phyloP scores from a whole-genome alignment of 2,797 vertebrate species.

The Pempheris klunzingeri region DNA sequence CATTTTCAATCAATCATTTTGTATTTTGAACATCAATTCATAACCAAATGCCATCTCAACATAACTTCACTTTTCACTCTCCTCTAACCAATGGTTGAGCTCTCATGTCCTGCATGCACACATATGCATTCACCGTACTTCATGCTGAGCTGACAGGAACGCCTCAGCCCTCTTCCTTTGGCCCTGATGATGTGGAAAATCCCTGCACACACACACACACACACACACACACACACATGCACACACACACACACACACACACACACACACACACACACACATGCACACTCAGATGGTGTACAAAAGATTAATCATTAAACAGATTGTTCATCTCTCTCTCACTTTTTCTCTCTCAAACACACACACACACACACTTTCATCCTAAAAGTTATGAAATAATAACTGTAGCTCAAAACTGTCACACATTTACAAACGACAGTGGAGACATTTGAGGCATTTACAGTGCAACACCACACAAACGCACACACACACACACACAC shows the following conservation, averaged over 20 bases:
- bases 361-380: not conserved
- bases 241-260: not conserved
- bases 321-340: too few relatives aligned
- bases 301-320: too few relatives aligned
- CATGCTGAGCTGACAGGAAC: too few relatives aligned
- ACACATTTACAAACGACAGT: constrained; percentile 11
- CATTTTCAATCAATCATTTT: too few relatives aligned
- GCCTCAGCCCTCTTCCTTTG: not conserved
- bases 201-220: too few relatives aligned
- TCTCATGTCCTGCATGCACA: not conserved
- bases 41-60: too few relatives aligned
- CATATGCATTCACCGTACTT: not conserved
- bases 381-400: not conserved
- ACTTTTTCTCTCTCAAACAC: too few relatives aligned
- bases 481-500: constrained; percentile 24
- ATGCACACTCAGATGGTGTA: not conserved
- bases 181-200: not conserved
- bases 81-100: too few relatives aligned
- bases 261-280: constrained; percentile 1
- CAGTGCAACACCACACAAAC: constrained; percentile 1
- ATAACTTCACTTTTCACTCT: too few relatives aligned
- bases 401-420: not conserved
- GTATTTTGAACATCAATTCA: too few relatives aligned
- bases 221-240: not conserved
- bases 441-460: constrained; percentile 31